Evolutionary conservation across 2,113 vertebrate species (phyloP).

Genomic region (Penelope pileata): DNA sequence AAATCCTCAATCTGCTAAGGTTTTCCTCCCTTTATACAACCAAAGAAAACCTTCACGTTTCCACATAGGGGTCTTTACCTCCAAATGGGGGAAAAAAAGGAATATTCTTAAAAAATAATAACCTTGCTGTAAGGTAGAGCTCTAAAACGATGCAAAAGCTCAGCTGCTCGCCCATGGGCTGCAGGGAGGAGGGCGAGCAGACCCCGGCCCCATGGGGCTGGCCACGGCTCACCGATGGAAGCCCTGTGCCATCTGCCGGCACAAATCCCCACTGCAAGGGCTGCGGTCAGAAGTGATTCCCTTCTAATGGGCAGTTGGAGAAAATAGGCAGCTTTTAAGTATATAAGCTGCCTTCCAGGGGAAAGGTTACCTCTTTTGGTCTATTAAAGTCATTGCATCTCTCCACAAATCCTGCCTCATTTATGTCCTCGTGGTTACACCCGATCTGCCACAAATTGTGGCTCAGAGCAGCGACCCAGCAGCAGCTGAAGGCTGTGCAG

Average conservation of each 20-base stretch:
- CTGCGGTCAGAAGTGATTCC: rapidly evolving
- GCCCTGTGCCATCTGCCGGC: slow-evolving; percentile 37
- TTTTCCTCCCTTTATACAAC: not conserved
- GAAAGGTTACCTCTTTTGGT: rapidly evolving
- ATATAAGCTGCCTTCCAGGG: rapidly evolving
- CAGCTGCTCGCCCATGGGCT: rapidly evolving
- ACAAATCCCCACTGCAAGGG: rapidly evolving
- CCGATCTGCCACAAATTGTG: not conserved
- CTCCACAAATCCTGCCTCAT: not conserved
- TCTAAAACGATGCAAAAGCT: rapidly evolving
- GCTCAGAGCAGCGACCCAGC: not conserved
- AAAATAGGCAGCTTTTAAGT: rapidly evolving
- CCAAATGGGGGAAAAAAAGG: not conserved
- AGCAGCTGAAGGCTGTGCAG: not conserved
- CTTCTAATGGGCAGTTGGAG: rapidly evolving
- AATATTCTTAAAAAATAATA: not conserved
- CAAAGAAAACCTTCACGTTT: not conserved
- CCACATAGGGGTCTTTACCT: not conserved
- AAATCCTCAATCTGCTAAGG: not conserved
- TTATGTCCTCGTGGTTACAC: not conserved
- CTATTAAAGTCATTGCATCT: not conserved
- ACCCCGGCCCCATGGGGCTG: too few relatives aligned
- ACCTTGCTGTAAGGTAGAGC: not conserved
- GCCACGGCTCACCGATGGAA: rapidly evolving
- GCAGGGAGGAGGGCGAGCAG: too few relatives aligned